Evolutionary conservation across 2,888 invertebrate genomes (phyloP).

Genomic region (Mimachlamys varia): DNA sequence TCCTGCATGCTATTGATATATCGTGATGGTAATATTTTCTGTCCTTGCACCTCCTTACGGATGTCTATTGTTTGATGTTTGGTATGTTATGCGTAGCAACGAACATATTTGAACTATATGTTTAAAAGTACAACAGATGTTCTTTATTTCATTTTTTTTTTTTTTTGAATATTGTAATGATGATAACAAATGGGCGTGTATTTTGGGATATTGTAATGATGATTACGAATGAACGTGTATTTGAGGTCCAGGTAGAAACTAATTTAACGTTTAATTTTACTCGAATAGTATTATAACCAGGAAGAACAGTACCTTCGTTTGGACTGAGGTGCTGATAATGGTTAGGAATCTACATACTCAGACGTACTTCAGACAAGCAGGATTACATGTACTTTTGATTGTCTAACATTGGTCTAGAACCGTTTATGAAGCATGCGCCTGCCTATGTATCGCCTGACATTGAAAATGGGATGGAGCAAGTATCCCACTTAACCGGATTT

Average conservation of each 20-base stretch:
- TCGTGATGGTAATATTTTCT: neutral
- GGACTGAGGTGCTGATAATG: neutral
- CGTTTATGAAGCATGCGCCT: neutral
- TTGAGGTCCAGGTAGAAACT: neutral
- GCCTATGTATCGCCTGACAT: neutral
- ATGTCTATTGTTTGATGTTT: neutral
- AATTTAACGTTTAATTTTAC: neutral
- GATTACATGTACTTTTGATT: constrained; percentile 21
- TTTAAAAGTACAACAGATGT: neutral
- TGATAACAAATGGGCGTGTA: neutral
- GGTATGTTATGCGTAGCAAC: neutral
- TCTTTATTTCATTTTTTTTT: too few species aligned
- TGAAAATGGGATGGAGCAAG: neutral
- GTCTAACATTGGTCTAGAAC: neutral
- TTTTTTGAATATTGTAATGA: too few species aligned
- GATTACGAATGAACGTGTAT: neutral
- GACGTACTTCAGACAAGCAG: constrained; percentile 13
- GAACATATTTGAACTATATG: neutral
- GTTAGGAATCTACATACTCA: neutral
- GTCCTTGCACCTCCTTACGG: neutral
- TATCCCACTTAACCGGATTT: neutral
- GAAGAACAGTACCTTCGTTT: neutral
- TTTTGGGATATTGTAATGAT: too few species aligned
- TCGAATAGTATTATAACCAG: neutral
- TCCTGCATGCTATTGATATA: too few species aligned